phyloP scores from a whole-genome alignment of 2,113 vertebrate species.

The Camelus bactrianus region DNA sequence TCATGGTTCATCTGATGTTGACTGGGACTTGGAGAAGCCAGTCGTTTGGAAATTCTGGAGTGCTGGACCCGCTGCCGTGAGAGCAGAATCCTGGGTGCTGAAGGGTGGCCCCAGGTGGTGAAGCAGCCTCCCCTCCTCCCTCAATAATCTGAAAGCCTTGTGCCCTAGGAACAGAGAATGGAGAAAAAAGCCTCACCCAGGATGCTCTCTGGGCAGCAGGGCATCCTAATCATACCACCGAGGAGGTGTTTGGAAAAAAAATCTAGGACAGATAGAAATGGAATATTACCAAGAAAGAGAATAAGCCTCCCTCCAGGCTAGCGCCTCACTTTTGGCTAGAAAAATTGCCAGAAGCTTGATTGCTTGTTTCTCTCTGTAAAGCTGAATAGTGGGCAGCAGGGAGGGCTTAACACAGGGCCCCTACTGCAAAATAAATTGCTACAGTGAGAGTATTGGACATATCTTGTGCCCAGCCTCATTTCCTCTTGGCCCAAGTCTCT shows the following conservation, averaged over 20 bases:
- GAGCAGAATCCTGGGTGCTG: background rate
- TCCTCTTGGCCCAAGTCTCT: background rate
- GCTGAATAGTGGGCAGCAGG: background rate
- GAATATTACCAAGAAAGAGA: conserved; percentile 9
- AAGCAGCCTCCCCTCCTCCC: background rate
- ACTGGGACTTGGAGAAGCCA: background rate
- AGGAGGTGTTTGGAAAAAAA: background rate
- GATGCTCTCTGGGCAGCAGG: background rate
- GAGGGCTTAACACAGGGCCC: background rate
- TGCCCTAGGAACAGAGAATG: background rate
- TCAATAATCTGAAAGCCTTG: background rate
- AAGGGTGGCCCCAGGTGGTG: background rate
- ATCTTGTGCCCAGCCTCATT: background rate
- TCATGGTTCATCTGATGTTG: background rate
- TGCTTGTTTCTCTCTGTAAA: conserved; percentile 51
- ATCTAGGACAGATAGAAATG: background rate
- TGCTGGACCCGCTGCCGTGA: background rate
- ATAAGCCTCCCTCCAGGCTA: background rate
- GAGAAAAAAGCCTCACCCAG: background rate
- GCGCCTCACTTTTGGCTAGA: background rate
- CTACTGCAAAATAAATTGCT: conserved; percentile 15
- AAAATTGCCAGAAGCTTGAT: conserved; percentile 46
- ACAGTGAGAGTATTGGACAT: background rate
- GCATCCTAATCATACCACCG: background rate
- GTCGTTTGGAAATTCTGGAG: background rate